Conservation (phyloP, 2,888 invertebrate species). For the Diarsia rubi region DNA sequence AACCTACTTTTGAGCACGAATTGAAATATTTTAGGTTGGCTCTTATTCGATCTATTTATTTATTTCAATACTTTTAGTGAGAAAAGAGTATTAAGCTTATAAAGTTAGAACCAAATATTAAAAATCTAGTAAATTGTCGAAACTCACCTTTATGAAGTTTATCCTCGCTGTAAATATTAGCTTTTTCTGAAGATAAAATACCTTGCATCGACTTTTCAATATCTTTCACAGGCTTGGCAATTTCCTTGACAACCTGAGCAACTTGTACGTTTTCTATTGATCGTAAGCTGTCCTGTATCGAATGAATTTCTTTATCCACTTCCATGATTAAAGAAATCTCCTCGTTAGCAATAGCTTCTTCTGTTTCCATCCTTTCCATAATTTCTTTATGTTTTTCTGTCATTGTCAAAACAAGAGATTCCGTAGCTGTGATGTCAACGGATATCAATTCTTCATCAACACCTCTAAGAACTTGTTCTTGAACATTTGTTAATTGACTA, state of each 20-base stretch:
- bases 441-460: constrained; percentile 78
- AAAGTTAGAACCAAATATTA: background rate
- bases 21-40: background rate
- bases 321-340: constrained; percentile 78
- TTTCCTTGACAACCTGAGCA: constrained; percentile 71
- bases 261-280: constrained; percentile 75
- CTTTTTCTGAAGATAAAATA: constrained; percentile 71
- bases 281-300: constrained; percentile 79
- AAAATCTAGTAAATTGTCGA: background rate
- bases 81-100: background rate
- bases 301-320: constrained; percentile 81
- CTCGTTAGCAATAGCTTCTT: constrained; percentile 71
- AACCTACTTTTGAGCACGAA: background rate
- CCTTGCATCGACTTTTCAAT: constrained; percentile 77
- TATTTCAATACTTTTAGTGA: background rate
- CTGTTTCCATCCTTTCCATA: constrained; percentile 75
- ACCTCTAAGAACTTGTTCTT: constrained; percentile 79
- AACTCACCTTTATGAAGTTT: constrained; percentile 77
- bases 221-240: constrained; percentile 76
- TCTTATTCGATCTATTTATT: background rate
- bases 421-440: constrained; percentile 78
- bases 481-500: constrained; percentile 77
- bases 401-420: constrained; percentile 81
- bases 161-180: constrained; percentile 58
- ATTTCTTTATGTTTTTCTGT: constrained; percentile 83